Evolutionary conservation across 2,113 vertebrate species (phyloP).

Genomic region (Pantherophis guttatus): DNA sequence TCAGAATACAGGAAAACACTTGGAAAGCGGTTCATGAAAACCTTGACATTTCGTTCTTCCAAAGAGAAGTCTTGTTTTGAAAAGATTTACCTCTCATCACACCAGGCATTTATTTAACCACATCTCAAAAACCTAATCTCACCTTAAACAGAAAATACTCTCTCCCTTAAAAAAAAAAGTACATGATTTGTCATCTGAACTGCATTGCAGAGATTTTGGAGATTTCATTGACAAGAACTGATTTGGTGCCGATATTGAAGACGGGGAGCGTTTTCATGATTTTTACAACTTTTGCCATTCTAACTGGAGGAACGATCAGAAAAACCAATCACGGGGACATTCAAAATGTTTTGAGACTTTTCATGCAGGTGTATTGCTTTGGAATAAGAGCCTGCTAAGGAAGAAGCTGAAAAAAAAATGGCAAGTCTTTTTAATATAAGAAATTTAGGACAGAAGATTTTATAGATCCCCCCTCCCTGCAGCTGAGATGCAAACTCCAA

Average conservation of each 20-base stretch:
- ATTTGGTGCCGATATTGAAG: not conserved
- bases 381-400: not conserved
- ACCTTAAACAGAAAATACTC: slow-evolving; percentile 4
- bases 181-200: not conserved
- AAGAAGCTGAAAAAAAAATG: not conserved
- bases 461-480: not conserved
- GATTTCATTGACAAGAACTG: not conserved
- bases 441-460: not conserved
- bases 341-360: not conserved
- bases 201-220: not conserved
- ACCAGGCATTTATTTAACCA: not conserved
- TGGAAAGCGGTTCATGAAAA: not conserved
- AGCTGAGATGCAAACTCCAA: not conserved
- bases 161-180: not conserved
- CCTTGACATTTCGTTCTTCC: not conserved
- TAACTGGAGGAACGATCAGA: not conserved
- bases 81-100: not conserved
- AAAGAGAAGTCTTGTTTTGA: not conserved
- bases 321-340: not conserved
- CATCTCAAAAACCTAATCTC: not conserved
- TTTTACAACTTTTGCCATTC: not conserved
- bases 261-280: not conserved
- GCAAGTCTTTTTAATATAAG: not conserved
- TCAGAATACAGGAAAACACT: not conserved
- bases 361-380: accelerated